Percentiles rank a stretch among this genome's conserved stretches.
These are phyloP conservation scores for Corythornis madagascariensis DNA, from an alignment of 2,113 vertebrate species.

Conservation along the genomic window DNA sequence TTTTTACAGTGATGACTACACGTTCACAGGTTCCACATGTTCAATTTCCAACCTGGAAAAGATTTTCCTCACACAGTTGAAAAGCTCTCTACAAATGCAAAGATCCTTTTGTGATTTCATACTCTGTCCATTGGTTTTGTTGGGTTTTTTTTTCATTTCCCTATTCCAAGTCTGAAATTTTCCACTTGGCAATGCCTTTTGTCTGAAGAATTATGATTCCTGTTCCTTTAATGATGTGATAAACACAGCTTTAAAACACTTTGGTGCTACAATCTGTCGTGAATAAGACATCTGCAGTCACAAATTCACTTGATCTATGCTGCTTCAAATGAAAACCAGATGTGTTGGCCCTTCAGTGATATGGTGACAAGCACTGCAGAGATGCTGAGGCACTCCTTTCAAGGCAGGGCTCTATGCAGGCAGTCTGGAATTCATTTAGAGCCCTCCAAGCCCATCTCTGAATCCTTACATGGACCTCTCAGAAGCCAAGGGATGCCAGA, in stretches of 20 bases:
- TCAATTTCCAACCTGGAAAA: background rate
- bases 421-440: conserved; percentile 68
- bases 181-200: conserved; percentile 1
- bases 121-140: background rate
- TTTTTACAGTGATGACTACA: background rate
- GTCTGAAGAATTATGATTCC: conserved; percentile 28
- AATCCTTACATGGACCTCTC: conserved; percentile 37
- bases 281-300: conserved; percentile 59
- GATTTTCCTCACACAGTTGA: background rate
- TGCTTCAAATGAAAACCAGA: conserved; percentile 65
- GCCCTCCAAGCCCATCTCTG: conserved; percentile 45
- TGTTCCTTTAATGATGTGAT: background rate
- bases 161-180: background rate
- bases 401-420: background rate
- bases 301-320: conserved; percentile 64
- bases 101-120: background rate
- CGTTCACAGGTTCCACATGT: background rate
- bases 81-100: background rate
- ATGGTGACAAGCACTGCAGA: conserved; percentile 24
- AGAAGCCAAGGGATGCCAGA: conserved; percentile 58
- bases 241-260: conserved; percentile 51
- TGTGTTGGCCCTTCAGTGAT: conserved; percentile 33
- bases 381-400: background rate
- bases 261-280: conserved; percentile 50
- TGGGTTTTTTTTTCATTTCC: background rate